phyloP scores from a whole-genome alignment of 64 coral and sea anemone species.

The Dendrophyllia cribrosa region DNA sequence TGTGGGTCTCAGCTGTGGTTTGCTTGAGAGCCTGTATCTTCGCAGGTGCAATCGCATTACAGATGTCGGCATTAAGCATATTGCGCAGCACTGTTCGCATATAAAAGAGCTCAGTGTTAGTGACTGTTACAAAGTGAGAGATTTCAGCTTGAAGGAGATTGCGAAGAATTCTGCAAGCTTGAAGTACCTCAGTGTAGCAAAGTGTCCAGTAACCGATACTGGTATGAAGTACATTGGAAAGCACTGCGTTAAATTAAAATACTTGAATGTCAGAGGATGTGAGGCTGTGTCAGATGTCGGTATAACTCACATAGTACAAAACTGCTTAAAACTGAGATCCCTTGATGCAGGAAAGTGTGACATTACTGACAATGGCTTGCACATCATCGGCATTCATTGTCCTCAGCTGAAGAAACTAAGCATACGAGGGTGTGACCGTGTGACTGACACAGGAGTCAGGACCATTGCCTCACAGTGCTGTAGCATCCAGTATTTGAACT shows the following conservation, averaged over 20 bases:
- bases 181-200: constrained; percentile 95
- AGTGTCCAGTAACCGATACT: constrained; percentile 92
- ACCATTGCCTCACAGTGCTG: constrained; percentile 94
- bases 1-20: constrained; percentile 80
- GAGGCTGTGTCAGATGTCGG: constrained; percentile 87
- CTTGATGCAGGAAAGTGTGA: constrained; percentile 97
- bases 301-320: constrained; percentile 89
- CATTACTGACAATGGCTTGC: constrained; percentile 92
- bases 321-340: constrained; percentile 96
- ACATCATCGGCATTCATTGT: constrained; percentile 95
- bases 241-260: constrained; percentile 89
- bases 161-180: constrained; percentile 73
- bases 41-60: constrained; percentile 90
- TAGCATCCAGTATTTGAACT: constrained; percentile 94
- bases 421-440: constrained; percentile 74
- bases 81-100: constrained; percentile 83
- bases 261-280: constrained; percentile 94
- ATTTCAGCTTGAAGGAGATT: constrained; percentile 98
- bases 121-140: constrained; percentile 98
- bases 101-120: constrained; percentile 96
- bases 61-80: constrained; percentile 95
- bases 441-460: constrained; percentile 82
- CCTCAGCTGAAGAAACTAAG: constrained; percentile 97
- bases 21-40: constrained; percentile 88
- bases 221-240: constrained; percentile 96